Percentiles rank a stretch among this genome's conserved stretches.
Evolutionary conservation across 2,797 vertebrate species (phyloP).

Genomic region (Sebastes trivittatus): DNA sequence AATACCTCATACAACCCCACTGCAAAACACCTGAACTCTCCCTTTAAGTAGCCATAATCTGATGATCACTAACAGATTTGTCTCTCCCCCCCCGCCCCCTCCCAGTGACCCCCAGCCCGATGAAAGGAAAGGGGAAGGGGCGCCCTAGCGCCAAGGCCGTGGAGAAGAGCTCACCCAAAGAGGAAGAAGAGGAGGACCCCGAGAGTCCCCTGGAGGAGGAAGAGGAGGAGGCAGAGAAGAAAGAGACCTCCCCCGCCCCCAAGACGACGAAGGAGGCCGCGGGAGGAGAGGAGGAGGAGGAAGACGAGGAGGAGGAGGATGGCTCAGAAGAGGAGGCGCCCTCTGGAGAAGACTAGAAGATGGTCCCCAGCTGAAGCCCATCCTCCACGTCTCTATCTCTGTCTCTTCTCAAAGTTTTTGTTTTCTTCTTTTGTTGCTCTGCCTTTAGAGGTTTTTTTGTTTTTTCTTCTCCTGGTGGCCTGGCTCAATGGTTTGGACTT

Average conservation of each 20-base stretch:
- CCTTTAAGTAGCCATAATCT: neutral
- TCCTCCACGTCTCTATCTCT: conserved; percentile 36
- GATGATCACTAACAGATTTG: neutral
- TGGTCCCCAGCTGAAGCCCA: conserved; percentile 50
- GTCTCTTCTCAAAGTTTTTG: conserved; percentile 55
- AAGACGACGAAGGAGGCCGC: conserved; percentile 83
- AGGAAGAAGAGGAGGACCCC: conserved; percentile 84
- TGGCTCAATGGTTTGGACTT: conserved; percentile 84
- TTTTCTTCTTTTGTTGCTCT: conserved; percentile 64
- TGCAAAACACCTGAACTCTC: neutral
- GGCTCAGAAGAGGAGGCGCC: conserved; percentile 96
- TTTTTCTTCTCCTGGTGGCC: conserved; percentile 66
- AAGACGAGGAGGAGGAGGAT: conserved; percentile 87
- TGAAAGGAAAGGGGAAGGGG: conserved; percentile 98
- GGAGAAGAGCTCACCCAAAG: conserved; percentile 97
- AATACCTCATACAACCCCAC: neutral
- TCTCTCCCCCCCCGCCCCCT: neutral
- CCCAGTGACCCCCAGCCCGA: conserved; percentile 95
- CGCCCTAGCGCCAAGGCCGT: conserved; percentile 92
- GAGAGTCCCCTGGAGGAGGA: conserved; percentile 84
- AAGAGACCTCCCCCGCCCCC: conserved; percentile 86
- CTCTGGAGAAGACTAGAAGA: conserved; percentile 96
- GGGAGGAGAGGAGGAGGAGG: conserved; percentile 77
- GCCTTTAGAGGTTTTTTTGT: conserved; percentile 52
- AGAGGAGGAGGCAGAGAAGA: conserved; percentile 89